A percentile compares a stretch with the other conserved stretches of the same genome.
phyloP scores from a whole-genome alignment of 2,888 invertebrate species.

The Noctuana brunneofusca region DNA sequence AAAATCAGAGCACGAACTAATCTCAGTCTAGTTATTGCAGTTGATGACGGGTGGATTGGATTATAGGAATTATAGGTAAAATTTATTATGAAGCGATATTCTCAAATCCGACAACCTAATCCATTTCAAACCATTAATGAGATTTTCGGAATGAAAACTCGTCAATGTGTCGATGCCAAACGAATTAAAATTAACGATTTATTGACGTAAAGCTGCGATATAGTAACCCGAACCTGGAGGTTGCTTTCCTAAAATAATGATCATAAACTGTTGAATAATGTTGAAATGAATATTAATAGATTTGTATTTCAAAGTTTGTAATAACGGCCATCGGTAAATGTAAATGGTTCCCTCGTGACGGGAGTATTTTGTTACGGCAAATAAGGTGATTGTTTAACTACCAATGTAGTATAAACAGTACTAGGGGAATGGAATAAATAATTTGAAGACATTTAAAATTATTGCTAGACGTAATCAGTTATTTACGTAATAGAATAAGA shows the following conservation, averaged over 20 bases:
- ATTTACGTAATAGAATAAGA: no score
- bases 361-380: slow-evolving; percentile 51
- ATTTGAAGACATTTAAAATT: background rate
- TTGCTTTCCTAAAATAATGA: slow-evolving; percentile 31
- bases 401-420: background rate
- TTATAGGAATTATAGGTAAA: background rate
- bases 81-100: slow-evolving; percentile 1
- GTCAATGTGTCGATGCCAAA: slow-evolving; percentile 12
- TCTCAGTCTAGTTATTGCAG: background rate
- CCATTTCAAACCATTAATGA: slow-evolving; percentile 12
- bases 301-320: slow-evolving; percentile 44
- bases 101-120: slow-evolving; percentile 4
- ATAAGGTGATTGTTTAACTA: slow-evolving; percentile 16
- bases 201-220: slow-evolving; percentile 13
- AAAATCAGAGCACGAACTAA: background rate
- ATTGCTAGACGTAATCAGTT: no score
- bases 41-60: background rate
- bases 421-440: background rate
- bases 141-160: slow-evolving; percentile 1
- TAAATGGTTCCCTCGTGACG: slow-evolving; percentile 46
- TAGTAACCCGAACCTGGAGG: slow-evolving; percentile 22
- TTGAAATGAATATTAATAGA: slow-evolving; percentile 44
- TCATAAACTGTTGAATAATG: slow-evolving; percentile 28
- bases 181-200: slow-evolving; percentile 20
- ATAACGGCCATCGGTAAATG: slow-evolving; percentile 40